Percentiles rank a stretch among this genome's conserved stretches.
Conservation (phyloP, 2,113 vertebrate genomes). For the Misgurnus mizolepis region DNA sequence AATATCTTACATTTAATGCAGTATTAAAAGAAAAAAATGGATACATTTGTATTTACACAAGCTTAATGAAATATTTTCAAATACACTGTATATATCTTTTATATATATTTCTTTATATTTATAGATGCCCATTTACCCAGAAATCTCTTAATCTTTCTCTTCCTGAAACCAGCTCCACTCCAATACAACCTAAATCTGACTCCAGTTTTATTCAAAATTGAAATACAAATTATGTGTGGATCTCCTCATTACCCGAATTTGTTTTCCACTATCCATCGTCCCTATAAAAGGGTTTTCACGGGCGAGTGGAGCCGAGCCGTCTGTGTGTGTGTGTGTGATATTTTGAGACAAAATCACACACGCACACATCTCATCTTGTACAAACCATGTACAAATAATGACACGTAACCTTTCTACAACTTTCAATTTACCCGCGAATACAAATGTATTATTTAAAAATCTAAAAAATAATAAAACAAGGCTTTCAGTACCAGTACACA, state of each 20-base stretch:
- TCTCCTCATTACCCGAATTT: neutral
- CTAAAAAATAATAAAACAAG: conserved; percentile 4
- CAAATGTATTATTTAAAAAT: conserved; percentile 36
- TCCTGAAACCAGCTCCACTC: conserved; percentile 15
- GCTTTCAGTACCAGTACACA: conserved; percentile 45
- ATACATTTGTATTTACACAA: conserved; percentile 75
- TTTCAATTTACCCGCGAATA: conserved; percentile 34
- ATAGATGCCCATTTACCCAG: conserved; percentile 20
- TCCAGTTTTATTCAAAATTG: neutral
- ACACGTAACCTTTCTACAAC: conserved; percentile 11
- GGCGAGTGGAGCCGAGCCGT: conserved; percentile 1
- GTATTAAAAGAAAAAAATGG: conserved; percentile 66
- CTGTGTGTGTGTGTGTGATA: neutral
- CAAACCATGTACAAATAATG: conserved; percentile 7
- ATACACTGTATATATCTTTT: conserved; percentile 63
- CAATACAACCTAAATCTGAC: neutral
- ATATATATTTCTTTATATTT: conserved; percentile 57
- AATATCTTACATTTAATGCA: conserved; percentile 68
- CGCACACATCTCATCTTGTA: neutral
- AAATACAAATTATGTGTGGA: neutral
- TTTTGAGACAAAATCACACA: neutral
- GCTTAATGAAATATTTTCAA: conserved; percentile 70
- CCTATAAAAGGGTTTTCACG: neutral
- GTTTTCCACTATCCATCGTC: conserved; percentile 10
- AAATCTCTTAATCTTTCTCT: conserved; percentile 2